These are phyloP conservation scores for Timandra comae DNA, from an alignment of 2,888 invertebrate genomes.

Conservation along the genomic window DNA sequence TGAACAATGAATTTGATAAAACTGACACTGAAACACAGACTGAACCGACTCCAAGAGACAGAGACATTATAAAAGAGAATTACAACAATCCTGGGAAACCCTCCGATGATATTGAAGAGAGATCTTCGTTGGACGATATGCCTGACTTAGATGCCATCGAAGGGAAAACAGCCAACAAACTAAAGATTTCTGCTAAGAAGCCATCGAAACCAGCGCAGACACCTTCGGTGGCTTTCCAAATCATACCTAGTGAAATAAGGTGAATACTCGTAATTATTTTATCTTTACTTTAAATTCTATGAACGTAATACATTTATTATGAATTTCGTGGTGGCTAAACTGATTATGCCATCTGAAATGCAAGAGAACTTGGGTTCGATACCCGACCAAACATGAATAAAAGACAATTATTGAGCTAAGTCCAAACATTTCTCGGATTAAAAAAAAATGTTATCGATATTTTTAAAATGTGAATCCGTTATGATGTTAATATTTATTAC, in stretches of 20 bases:
- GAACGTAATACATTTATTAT: no score
- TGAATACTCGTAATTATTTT: no score
- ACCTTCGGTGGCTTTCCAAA: conserved; percentile 64
- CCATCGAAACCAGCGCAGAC: conserved; percentile 49
- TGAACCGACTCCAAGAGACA: conserved; percentile 22
- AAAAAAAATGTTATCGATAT: no score
- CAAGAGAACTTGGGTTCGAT: no score
- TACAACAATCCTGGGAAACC: conserved; percentile 34
- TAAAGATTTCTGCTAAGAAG: conserved; percentile 34
- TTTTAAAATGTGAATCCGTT: no score
- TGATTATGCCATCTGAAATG: no score
- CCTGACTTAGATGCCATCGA: conserved; percentile 41
- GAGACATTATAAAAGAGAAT: conserved; percentile 32
- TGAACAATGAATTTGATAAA: conserved; percentile 48
- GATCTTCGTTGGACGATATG: conserved; percentile 48
- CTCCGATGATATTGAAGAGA: conserved; percentile 43
- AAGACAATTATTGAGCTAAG: no score
- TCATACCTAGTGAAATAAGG: conserved; percentile 72
- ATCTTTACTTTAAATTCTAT: no score
- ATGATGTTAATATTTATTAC: no score
- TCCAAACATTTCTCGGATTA: no score
- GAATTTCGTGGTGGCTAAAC: no score
- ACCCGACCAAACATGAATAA: no score
- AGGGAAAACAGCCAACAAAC: conserved; percentile 28
- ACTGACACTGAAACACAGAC: conserved; percentile 9